Evolutionary conservation across 2,113 vertebrate species (phyloP).

Genomic region (Aviceda subcristata): DNA sequence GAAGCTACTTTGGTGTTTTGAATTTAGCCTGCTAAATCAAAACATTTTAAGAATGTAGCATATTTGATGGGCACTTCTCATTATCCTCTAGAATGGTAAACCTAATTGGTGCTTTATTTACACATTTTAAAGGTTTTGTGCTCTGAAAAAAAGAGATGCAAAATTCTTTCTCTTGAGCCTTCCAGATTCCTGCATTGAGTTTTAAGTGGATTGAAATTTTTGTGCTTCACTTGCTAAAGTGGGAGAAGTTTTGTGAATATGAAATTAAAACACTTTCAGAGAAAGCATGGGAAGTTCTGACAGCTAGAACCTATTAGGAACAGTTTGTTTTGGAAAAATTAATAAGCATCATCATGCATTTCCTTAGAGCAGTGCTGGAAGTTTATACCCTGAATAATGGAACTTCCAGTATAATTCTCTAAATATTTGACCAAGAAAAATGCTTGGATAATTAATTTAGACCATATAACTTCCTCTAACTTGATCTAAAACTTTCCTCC

Average conservation of each 20-base stretch:
- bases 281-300: constrained; percentile 23
- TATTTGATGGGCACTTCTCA: constrained; percentile 63
- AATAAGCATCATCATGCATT: not conserved
- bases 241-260: constrained; percentile 66
- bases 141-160: constrained; percentile 31
- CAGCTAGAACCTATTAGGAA: not conserved
- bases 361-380: not conserved
- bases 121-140: constrained; percentile 67
- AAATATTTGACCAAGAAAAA: not conserved
- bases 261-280: constrained; percentile 67
- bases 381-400: not conserved
- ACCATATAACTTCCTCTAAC: not conserved
- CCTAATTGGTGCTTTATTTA: constrained; percentile 72
- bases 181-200: constrained; percentile 69
- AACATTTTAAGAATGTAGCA: constrained; percentile 66
- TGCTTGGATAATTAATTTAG: not conserved
- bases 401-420: not conserved
- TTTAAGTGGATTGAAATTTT: constrained; percentile 67
- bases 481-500: not conserved
- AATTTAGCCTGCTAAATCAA: constrained; percentile 62
- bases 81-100: constrained; percentile 64
- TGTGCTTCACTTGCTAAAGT: constrained; percentile 69
- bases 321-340: constrained; percentile 29
- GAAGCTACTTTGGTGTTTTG: constrained; percentile 46
- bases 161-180: constrained; percentile 67